phyloP scores from a whole-genome alignment of 2,797 vertebrate species.

The Coendou prehensilis region DNA sequence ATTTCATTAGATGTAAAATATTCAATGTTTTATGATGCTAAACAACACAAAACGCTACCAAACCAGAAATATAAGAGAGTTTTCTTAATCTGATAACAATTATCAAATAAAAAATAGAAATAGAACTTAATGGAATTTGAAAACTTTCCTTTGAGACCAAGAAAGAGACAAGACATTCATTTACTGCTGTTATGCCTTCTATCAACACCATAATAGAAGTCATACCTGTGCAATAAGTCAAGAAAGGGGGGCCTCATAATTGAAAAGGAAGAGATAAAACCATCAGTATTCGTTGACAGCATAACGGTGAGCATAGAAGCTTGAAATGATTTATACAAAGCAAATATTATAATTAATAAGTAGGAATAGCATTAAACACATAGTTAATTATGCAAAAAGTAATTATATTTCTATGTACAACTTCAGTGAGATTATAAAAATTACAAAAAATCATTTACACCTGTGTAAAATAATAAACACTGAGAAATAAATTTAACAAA shows the following conservation, averaged over 20 bases:
- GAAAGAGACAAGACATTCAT: neutral
- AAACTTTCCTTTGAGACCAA: slow-evolving; percentile 18
- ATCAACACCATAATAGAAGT: neutral
- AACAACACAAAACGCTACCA: neutral
- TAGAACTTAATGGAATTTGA: slow-evolving; percentile 16
- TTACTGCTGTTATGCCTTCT: neutral
- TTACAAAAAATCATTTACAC: slow-evolving; percentile 35
- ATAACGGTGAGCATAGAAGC: neutral
- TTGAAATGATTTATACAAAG: slow-evolving; percentile 5
- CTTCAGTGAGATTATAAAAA: neutral
- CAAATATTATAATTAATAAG: slow-evolving; percentile 28
- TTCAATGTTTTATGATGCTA: neutral
- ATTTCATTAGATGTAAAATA: neutral
- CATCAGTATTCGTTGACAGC: neutral
- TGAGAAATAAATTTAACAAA: slow-evolving; percentile 10
- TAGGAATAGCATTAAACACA: neutral
- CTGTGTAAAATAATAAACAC: slow-evolving; percentile 12
- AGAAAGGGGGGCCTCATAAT: neutral
- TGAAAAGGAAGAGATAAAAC: neutral
- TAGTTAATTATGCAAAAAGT: slow-evolving; percentile 39
- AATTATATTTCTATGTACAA: neutral
- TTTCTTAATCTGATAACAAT: slow-evolving; percentile 2
- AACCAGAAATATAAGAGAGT: neutral
- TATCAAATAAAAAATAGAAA: neutral
- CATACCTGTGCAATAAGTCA: neutral